Base-by-base conservation (phyloP, 2,113 vertebrate species). In the Scomber scombrus region DNA sequence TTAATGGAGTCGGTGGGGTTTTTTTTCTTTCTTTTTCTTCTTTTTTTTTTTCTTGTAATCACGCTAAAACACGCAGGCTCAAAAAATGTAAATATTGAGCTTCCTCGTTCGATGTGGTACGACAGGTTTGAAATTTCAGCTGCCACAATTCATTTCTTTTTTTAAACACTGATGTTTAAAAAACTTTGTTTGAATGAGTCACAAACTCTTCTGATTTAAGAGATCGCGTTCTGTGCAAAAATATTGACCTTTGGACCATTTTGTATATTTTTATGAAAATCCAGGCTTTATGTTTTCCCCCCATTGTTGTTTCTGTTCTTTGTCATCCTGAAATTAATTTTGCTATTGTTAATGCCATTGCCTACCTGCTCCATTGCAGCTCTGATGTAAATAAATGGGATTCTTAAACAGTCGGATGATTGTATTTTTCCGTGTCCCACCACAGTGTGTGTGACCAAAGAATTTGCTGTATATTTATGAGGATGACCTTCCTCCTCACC, bases 1-100 rank as follows among this genome's bases (percentile, higher is more conserved):
- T 56, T 90, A 92, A 92, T 92, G 81, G 91, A 91, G 84, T 82
- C 1, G 1, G 19, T 31, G 23, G 23, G 23, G 23, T 80, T 81
- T 89, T 82, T 69, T 78, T 54, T 78, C 50, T 64, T 73, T 49
- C 23, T 11, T 68, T 7, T 7, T 34, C 7, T 57, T 70, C 55
- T 56, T 26, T 40, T 51, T 57, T 79, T 55, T 82, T 78, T 73
- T 78, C 64, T 85, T 84, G 81, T 92, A 94, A 94, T 94, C 91
- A 94, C 11, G n/a, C 69, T 81, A 56, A 88, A 93, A 89, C 87
- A 85, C 23, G 71, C 71, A 75, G 77, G 83, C 86, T 88, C 71
- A 91, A 92, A 40, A 87, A 94, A 93, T 87, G 81, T 94, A 92
- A 94, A 93, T 90, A 90, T 85, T 90, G 88, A 91, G 86, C 88